These are phyloP conservation scores for Ctenoplectra terminalis DNA, from an alignment of 1,140 invertebrate species.

Conservation along the genomic window DNA sequence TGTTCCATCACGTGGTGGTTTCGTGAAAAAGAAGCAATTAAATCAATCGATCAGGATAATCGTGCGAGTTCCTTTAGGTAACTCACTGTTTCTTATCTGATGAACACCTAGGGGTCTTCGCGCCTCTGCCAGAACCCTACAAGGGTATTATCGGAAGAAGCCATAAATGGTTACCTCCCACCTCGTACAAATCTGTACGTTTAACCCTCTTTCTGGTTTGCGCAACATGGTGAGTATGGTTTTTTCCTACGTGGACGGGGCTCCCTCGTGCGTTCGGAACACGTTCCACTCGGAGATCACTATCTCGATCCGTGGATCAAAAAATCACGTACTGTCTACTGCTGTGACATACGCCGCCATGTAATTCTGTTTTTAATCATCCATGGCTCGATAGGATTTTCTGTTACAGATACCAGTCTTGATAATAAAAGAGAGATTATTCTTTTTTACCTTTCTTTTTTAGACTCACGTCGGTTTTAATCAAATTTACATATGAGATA, in stretches of 20 bases:
- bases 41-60: slow-evolving; percentile 23
- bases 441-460: too few species aligned
- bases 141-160: slow-evolving; percentile 35
- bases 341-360: not conserved
- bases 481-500: too few species aligned
- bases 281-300: not conserved
- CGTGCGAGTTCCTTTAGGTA: slow-evolving; percentile 15
- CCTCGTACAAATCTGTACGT: slow-evolving; percentile 23
- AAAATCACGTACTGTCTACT: not conserved
- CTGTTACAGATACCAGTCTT: too few species aligned
- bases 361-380: too few species aligned
- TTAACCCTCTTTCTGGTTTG: slow-evolving; percentile 35
- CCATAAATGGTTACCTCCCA: slow-evolving; percentile 24
- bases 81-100: slow-evolving; percentile 41
- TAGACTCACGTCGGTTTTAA: too few species aligned
- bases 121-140: slow-evolving; percentile 4
- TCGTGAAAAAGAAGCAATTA: slow-evolving; percentile 11
- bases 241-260: slow-evolving; percentile 8
- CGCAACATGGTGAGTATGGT: slow-evolving; percentile 12
- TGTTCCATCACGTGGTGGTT: slow-evolving; percentile 3
- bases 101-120: slow-evolving; percentile 28
- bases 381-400: too few species aligned
- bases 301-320: slow-evolving; percentile 6
- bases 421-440: too few species aligned
- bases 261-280: slow-evolving; percentile 7